Conservation (phyloP, 2,113 vertebrate species). For the Balaenoptera acutorostrata region DNA sequence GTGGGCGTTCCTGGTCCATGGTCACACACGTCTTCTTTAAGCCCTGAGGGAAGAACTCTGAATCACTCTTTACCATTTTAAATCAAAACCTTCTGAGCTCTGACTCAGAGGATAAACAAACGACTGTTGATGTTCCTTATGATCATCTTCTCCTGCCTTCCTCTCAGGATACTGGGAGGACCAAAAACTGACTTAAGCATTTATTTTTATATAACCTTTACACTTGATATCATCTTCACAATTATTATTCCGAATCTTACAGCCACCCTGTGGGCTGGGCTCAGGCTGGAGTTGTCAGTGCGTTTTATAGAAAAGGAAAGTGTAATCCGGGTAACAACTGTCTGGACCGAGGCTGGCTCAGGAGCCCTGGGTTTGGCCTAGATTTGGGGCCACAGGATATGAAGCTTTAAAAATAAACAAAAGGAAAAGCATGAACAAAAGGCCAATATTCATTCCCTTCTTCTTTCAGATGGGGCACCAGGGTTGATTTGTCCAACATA, state of each 20-base stretch:
- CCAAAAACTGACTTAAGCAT: background rate
- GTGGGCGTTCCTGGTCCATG: slow-evolving; percentile 93
- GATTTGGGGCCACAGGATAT: background rate
- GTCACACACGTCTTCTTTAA: slow-evolving; percentile 88
- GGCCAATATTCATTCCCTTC: background rate
- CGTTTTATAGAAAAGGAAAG: background rate
- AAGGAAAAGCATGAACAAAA: background rate
- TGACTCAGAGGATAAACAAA: background rate
- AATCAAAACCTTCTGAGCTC: slow-evolving; percentile 28
- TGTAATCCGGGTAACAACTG: background rate
- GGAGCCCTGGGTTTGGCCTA: background rate
- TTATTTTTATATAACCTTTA: background rate
- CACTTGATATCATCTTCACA: background rate
- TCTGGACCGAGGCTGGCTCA: background rate
- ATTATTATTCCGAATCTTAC: background rate
- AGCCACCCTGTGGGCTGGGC: background rate
- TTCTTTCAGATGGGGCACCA: background rate
- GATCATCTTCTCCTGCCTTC: background rate
- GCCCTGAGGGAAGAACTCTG: slow-evolving; percentile 79
- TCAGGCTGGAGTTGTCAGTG: background rate
- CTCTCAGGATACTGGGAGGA: background rate
- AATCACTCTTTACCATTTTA: background rate
- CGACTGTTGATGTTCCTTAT: background rate
- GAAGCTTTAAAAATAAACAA: slow-evolving; percentile 29
- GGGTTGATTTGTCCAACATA: background rate